Percentiles rank a stretch among this genome's conserved stretches.
phyloP scores from a whole-genome alignment of 2,888 invertebrate genomes.

The Epinotia nisella region DNA sequence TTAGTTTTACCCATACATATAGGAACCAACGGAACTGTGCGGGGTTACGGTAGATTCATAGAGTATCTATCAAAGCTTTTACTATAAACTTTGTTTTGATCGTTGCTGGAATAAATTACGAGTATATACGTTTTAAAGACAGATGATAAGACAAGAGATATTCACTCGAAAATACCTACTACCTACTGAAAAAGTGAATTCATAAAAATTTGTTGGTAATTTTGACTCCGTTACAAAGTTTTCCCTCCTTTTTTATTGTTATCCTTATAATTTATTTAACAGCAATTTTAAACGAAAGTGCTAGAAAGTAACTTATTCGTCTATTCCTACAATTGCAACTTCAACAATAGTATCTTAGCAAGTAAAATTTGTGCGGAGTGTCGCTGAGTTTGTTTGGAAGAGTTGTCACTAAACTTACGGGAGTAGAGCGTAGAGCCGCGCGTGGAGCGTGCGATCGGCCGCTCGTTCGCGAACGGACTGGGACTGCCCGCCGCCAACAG shows the following conservation, averaged over 20 bases:
- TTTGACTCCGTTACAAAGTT: neutral
- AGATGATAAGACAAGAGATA: too few relatives aligned
- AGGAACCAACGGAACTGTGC: too few relatives aligned
- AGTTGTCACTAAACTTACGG: constrained; percentile 77
- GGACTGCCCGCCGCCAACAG: constrained; percentile 55
- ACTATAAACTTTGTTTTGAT: neutral
- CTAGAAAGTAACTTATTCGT: neutral
- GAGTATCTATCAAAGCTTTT: neutral
- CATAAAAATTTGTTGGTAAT: neutral
- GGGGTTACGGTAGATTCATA: too few relatives aligned
- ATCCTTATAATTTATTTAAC: neutral
- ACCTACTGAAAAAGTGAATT: neutral
- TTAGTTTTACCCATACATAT: neutral
- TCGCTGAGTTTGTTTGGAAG: constrained; percentile 56
- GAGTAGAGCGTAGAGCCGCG: constrained; percentile 52
- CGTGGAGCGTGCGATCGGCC: constrained; percentile 53
- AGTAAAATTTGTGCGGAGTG: constrained; percentile 56
- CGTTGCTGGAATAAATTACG: neutral
- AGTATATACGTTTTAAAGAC: too few relatives aligned
- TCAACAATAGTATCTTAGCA: neutral
- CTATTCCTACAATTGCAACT: neutral
- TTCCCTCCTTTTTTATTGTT: neutral
- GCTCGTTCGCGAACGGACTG: constrained; percentile 67
- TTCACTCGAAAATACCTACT: neutral
- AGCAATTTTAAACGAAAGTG: neutral